These are phyloP conservation scores for Theretra japonica DNA, from an alignment of 2,888 invertebrate genomes.

Conservation along the genomic window DNA sequence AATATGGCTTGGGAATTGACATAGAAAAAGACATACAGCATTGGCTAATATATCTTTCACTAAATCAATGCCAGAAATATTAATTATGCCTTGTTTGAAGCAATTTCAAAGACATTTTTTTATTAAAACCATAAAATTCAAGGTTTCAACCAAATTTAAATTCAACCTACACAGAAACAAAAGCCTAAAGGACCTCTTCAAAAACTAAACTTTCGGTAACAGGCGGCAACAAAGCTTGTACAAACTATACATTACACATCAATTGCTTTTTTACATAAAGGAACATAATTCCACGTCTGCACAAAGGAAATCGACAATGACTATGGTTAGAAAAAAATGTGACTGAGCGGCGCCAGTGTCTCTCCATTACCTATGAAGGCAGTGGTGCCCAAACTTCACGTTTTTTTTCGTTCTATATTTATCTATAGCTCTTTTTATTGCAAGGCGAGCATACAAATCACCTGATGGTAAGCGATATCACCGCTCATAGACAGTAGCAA, in stretches of 20 bases:
- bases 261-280: slow-evolving; percentile 20
- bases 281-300: slow-evolving; percentile 33
- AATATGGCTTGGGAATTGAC: too few relatives aligned
- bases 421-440: too few relatives aligned
- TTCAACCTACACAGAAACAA: neutral
- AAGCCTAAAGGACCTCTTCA: neutral
- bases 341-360: slow-evolving; percentile 68
- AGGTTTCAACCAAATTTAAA: neutral
- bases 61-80: too few relatives aligned
- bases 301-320: slow-evolving; percentile 54
- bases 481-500: too few relatives aligned
- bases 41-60: too few relatives aligned
- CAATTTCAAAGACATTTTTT: too few relatives aligned
- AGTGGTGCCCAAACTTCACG: slow-evolving; percentile 56
- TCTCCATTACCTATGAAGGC: slow-evolving; percentile 54
- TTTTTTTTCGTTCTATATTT: neutral
- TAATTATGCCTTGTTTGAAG: too few relatives aligned
- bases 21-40: too few relatives aligned
- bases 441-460: too few relatives aligned
- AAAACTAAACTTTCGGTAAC: neutral
- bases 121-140: neutral
- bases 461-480: too few relatives aligned
- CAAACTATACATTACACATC: slow-evolving; percentile 14
- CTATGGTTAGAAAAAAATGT: slow-evolving; percentile 56
- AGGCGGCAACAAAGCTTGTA: neutral